phyloP scores from a whole-genome alignment of 2,797 vertebrate genomes.

The Gorsachius magnificus region DNA sequence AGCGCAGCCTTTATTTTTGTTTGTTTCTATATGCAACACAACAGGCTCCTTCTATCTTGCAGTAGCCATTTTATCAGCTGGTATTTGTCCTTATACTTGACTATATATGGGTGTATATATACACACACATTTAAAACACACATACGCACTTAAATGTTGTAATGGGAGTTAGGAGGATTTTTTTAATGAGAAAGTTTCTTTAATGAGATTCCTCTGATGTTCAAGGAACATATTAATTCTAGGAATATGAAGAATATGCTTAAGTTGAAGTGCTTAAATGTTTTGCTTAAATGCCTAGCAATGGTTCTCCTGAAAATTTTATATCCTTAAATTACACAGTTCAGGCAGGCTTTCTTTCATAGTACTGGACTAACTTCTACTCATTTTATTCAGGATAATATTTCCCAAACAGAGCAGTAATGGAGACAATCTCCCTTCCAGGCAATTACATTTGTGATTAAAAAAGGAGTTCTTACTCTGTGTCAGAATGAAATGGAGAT shows the following conservation, averaged over 20 bases:
- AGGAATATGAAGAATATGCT: neutral
- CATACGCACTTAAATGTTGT: neutral
- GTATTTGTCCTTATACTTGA: neutral
- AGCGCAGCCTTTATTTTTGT: neutral
- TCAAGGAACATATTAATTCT: neutral
- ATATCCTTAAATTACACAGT: neutral
- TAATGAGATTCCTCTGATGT: neutral
- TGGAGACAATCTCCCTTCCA: neutral
- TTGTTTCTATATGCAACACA: neutral
- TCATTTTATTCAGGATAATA: neutral
- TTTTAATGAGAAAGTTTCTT: neutral
- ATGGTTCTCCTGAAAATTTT: slow-evolving; percentile 17
- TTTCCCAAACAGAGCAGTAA: neutral
- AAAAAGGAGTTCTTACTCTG: neutral
- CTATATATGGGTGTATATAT: neutral
- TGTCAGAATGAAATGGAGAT: neutral
- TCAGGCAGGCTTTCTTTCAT: neutral
- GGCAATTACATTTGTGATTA: neutral
- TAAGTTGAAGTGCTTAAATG: neutral
- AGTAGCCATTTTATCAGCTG: neutral
- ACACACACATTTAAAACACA: neutral
- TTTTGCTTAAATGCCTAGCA: slow-evolving; percentile 12
- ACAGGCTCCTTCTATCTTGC: neutral
- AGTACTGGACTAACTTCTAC: neutral
- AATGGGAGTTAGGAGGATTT: neutral